Base-by-base conservation (phyloP, 2,797 vertebrate species). In the Hemibagrus guttatus region DNA sequence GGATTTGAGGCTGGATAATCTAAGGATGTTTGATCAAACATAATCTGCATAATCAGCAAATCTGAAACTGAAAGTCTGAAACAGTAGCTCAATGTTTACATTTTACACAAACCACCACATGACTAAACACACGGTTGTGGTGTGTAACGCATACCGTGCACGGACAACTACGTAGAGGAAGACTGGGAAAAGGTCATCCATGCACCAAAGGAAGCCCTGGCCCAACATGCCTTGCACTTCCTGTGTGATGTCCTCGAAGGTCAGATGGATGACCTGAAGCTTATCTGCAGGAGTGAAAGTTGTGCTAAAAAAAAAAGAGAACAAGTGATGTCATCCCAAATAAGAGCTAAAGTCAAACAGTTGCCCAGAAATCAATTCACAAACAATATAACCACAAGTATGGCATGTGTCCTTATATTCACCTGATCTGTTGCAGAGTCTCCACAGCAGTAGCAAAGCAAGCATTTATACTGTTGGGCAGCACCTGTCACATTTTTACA, bases 381-480 rank as follows among this genome's bases (percentile, higher is more conserved):
- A 83, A 21, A 16, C 5, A 19, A 46, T 71, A n/a, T 11, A 31
- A 16, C 12, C 3, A 4, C 11, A 23, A 26, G 59, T 42, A 49
- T 16, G 11, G 39, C 23, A 39, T 39, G 26, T 56, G 6, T 42
- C 64, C 80, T 39, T 85, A 96, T 85, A 96, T 52, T 76, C 56
- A 99, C 98, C 98, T 99, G 94, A 99, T 99, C 92, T 99, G 98
- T 86, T 99, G 98, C 66, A 99, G 95, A 35, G 97, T 97, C 92
- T 99, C 98, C 31, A 99, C 95, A 61, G 98, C 97, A 54, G 97
- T 97, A 81, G 96, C 94, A 92, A 97, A 99, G 90, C 97, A 99
- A 90, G 95, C 95, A 0, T 99, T 97, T 94, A 96, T 97, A 87
- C 97, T 97, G 90, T 91, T 96, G 78, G 97, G 94, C 75, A 97